Percentiles rank a stretch among this genome's conserved stretches.
phyloP scores from a whole-genome alignment of 2,888 invertebrate species.

The Archips xylosteana region DNA sequence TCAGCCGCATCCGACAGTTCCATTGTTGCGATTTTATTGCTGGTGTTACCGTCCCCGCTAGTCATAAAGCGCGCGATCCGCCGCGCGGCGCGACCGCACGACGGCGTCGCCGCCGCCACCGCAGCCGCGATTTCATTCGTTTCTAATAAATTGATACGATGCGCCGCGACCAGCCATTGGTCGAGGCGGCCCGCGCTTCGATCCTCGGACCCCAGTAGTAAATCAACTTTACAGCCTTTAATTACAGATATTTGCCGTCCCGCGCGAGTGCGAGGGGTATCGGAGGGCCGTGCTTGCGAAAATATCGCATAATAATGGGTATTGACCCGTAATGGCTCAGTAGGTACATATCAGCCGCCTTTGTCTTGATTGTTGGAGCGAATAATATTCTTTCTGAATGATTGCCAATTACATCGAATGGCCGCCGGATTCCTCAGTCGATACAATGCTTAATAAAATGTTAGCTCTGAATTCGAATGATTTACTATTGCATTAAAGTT shows the following conservation, averaged over 20 bases:
- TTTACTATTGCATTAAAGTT: constrained; percentile 77
- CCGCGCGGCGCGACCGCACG: constrained; percentile 79
- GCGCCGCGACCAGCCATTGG: constrained; percentile 71
- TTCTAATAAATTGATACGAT: constrained; percentile 84
- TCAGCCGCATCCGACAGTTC: constrained; percentile 80
- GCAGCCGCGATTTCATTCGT: constrained; percentile 81
- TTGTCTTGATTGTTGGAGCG: constrained; percentile 83
- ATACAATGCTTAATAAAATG: constrained; percentile 73
- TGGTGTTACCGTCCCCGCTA: constrained; percentile 81
- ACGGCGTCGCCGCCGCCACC: constrained; percentile 72
- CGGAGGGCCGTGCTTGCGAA: constrained; percentile 83
- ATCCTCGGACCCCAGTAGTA: constrained; percentile 79
- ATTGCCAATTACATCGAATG: constrained; percentile 85
- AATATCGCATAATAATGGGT: constrained; percentile 86
- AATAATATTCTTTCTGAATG: constrained; percentile 82
- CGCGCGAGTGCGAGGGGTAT: constrained; percentile 81
- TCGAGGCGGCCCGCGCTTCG: constrained; percentile 76
- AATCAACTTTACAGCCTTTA: constrained; percentile 86
- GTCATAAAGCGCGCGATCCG: constrained; percentile 80
- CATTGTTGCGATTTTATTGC: constrained; percentile 85
- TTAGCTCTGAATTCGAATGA: constrained; percentile 78
- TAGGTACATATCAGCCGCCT: constrained; percentile 83
- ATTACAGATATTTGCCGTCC: constrained; percentile 85
- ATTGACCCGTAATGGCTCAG: constrained; percentile 84
- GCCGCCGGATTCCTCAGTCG: constrained; percentile 79